phyloP scores from a whole-genome alignment of 2,797 vertebrate genomes.

The Mormyrus proboscirostris region DNA sequence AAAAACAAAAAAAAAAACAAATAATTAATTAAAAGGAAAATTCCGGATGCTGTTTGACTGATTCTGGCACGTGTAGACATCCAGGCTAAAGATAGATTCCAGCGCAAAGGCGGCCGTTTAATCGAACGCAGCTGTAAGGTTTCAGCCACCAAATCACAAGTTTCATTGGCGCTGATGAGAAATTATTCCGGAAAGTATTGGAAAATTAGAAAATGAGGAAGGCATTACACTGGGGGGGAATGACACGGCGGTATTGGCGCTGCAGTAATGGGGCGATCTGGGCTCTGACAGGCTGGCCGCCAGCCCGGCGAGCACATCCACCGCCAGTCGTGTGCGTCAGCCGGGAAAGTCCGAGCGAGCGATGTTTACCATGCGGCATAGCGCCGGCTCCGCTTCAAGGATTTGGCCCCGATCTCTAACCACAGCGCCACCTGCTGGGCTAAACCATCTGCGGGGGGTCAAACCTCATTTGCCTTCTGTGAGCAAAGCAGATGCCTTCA shows the following conservation, averaged over 20 bases:
- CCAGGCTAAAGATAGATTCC: not conserved
- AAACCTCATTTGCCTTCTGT: not conserved
- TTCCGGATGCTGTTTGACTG: not conserved
- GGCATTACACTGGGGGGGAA: not conserved
- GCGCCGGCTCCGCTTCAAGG: not conserved
- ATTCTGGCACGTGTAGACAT: not conserved
- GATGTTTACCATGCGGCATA: too few species aligned
- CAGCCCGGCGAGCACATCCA: not conserved
- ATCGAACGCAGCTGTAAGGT: not conserved
- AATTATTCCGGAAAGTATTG: not conserved
- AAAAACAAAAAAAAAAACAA: not conserved
- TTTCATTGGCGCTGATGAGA: not conserved
- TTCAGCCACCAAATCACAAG: not conserved
- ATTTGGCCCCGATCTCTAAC: not conserved
- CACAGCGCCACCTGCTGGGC: not conserved
- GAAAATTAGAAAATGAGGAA: not conserved
- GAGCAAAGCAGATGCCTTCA: not conserved
- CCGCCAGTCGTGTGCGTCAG: not conserved
- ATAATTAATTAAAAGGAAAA: not conserved
- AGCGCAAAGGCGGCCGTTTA: not conserved
- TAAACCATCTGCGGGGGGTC: not conserved
- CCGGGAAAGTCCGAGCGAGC: not conserved
- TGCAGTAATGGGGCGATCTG: not conserved
- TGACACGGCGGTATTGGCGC: not conserved
- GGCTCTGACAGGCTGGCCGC: not conserved